These are phyloP conservation scores for Lamellibrachia luymesi DNA, from an alignment of 1,140 invertebrate species.

Conservation along the genomic window DNA sequence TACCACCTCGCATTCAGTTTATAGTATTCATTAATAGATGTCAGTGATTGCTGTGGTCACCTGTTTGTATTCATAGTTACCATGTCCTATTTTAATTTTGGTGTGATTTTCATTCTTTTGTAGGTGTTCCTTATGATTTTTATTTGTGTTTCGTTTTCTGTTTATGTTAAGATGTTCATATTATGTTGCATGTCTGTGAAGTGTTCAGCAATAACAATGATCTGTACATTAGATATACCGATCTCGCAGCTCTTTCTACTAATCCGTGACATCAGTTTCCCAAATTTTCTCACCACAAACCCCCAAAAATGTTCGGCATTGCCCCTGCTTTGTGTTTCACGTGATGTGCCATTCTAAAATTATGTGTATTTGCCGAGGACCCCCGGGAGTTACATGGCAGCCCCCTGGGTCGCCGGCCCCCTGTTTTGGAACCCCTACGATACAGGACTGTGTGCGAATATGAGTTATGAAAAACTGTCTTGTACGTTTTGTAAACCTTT, in stretches of 20 bases:
- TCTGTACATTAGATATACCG: background rate
- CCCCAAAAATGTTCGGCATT: background rate
- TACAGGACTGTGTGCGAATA: background rate
- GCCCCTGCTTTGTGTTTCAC: background rate
- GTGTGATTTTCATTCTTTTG: slow-evolving; percentile 5
- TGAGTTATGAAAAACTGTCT: background rate
- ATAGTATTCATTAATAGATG: background rate
- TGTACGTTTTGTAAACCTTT: background rate
- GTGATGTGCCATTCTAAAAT: background rate
- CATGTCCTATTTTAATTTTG: background rate
- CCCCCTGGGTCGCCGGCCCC: too few relatives aligned
- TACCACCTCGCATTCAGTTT: too few relatives aligned
- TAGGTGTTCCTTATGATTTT: background rate
- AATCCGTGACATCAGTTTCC: background rate
- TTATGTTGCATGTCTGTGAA: background rate
- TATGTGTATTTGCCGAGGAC: background rate
- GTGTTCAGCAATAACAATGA: background rate
- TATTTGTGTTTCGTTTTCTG: background rate
- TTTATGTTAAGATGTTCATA: background rate
- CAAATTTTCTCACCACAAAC: background rate
- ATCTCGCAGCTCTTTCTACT: background rate
- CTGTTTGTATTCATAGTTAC: background rate
- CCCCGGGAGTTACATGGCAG: background rate
- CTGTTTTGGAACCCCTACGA: background rate
- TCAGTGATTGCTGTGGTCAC: background rate